phyloP scores from a whole-genome alignment of 2,113 vertebrate species.

The Telmatochromis sp. region DNA sequence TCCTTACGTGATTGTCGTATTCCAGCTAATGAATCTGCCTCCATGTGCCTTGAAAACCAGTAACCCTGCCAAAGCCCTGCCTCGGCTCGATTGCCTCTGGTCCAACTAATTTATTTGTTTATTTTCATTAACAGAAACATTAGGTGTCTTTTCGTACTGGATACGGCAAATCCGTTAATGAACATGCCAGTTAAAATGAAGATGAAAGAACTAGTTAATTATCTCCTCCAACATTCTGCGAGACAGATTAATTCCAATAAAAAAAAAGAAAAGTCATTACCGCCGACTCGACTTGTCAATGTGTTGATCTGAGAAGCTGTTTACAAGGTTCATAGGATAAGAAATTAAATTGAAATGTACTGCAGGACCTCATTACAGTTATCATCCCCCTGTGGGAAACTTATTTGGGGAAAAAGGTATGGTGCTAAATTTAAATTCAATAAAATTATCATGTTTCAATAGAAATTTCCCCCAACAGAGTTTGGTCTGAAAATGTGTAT shows the following conservation, averaged over 20 bases:
- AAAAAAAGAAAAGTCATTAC: slow-evolving; percentile 51
- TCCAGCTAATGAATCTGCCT: slow-evolving; percentile 40
- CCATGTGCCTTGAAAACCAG: not conserved
- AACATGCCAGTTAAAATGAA: slow-evolving; percentile 65
- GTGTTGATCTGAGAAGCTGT: slow-evolving; percentile 52
- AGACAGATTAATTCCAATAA: slow-evolving; percentile 59
- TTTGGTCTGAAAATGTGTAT: not conserved
- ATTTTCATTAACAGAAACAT: slow-evolving; percentile 62
- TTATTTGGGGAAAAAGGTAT: not conserved
- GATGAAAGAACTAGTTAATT: slow-evolving; percentile 66
- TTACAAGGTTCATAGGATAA: slow-evolving; percentile 44
- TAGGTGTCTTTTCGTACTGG: slow-evolving; percentile 31
- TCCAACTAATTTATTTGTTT: slow-evolving; percentile 52
- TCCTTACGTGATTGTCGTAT: slow-evolving; percentile 25
- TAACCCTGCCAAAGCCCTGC: slow-evolving; percentile 25
- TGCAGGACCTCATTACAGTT: slow-evolving; percentile 33
- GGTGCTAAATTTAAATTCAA: not conserved
- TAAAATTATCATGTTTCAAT: not conserved
- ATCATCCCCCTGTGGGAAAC: not conserved
- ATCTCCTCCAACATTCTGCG: slow-evolving; percentile 56
- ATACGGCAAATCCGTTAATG: slow-evolving; percentile 59
- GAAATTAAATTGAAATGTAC: slow-evolving; percentile 40
- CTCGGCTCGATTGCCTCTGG: slow-evolving; percentile 23
- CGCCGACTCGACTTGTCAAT: slow-evolving; percentile 38
- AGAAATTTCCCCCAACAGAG: not conserved